Conservation (phyloP, 37 sponge, comb jelly and placozoan genomes). For the Halichondria panicea region DNA sequence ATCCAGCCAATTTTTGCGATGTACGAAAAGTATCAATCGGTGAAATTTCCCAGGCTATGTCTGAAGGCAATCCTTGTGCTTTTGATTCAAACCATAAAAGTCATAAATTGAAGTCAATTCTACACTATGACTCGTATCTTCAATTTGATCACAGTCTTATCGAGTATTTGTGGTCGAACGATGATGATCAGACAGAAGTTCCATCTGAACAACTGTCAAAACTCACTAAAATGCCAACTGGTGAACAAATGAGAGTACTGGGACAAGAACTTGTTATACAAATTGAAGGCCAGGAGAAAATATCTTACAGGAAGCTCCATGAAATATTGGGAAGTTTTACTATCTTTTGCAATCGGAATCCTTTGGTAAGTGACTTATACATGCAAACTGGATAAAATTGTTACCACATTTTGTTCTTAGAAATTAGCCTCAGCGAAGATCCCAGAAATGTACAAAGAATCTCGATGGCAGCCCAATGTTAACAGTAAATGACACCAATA, state of each 20-base stretch:
- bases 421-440: no score
- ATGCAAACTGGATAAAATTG: no score
- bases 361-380: no score
- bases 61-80: background rate
- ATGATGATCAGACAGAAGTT: background rate
- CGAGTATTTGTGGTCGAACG: background rate
- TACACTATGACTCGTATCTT: slow-evolving; percentile 15
- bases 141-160: background rate
- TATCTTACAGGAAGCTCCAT: background rate
- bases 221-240: no score
- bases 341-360: no score
- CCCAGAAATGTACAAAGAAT: no score
- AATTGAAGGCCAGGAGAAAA: background rate
- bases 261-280: no score
- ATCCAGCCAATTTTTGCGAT: background rate
- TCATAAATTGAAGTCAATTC: background rate
- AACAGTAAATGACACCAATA: no score
- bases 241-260: no score
- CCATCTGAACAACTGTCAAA: background rate
- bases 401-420: no score
- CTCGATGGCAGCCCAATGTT: no score
- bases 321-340: no score
- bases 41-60: background rate
- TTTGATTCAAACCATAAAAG: background rate
- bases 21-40: background rate